A percentile compares a stretch with the other conserved stretches of the same genome.
Evolutionary conservation across 2,888 invertebrate genomes (phyloP).

Genomic region (Coremacera marginata): DNA sequence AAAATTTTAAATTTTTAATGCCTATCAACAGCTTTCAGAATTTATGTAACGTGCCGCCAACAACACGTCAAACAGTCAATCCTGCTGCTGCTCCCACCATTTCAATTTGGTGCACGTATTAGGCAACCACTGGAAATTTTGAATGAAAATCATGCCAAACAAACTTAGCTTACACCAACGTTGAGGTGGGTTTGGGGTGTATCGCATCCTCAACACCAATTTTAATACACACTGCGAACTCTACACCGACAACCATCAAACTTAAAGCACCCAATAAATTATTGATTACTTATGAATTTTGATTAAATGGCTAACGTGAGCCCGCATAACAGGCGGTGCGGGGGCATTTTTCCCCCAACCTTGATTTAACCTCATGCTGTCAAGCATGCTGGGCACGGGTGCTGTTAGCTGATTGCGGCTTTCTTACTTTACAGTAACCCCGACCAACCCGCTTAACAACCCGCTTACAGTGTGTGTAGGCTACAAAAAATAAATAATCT

Average conservation of each 20-base stretch:
- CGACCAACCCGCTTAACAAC: not conserved
- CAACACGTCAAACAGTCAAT: too few species aligned
- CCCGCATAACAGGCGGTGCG: not conserved
- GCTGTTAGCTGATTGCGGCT: not conserved
- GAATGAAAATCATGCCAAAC: not conserved
- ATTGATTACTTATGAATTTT: constrained; percentile 25
- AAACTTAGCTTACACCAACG: too few species aligned
- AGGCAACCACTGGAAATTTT: not conserved
- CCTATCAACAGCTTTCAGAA: too few species aligned
- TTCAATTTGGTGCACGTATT: too few species aligned
- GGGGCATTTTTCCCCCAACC: not conserved
- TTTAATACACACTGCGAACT: not conserved
- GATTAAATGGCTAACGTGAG: constrained; percentile 18
- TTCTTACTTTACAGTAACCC: not conserved
- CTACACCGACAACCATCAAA: too few species aligned
- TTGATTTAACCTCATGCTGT: too few species aligned
- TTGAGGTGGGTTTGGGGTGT: too few species aligned
- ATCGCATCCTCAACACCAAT: too few species aligned
- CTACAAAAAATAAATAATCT: not conserved
- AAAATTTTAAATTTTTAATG: too few species aligned
- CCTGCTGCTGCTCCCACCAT: too few species aligned
- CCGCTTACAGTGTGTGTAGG: not conserved
- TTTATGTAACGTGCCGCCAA: too few species aligned
- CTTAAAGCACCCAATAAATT: not conserved
- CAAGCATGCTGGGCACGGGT: not conserved